Evolutionary conservation across 2,888 invertebrate species (phyloP).

Genomic region (Yponomeuta malinellus): DNA sequence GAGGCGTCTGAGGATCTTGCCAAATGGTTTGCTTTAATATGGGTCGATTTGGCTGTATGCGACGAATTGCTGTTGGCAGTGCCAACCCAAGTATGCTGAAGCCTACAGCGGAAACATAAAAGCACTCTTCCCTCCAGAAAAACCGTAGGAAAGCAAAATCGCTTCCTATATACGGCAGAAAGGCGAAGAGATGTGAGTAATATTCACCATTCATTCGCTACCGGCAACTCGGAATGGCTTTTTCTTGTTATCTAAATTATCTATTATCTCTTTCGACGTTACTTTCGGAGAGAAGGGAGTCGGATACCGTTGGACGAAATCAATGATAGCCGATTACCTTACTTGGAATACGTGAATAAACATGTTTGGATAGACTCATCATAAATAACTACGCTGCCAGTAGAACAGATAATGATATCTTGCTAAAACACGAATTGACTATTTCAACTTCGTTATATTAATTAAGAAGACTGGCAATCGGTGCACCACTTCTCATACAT

Average conservation of each 20-base stretch:
- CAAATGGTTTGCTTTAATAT: slow-evolving; percentile 66
- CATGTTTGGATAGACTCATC: not conserved
- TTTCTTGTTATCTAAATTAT: slow-evolving; percentile 65
- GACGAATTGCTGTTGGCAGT: slow-evolving; percentile 42
- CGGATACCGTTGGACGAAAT: slow-evolving; percentile 5
- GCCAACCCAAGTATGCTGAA: slow-evolving; percentile 25
- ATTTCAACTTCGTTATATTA: slow-evolving; percentile 7
- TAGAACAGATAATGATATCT: slow-evolving; percentile 1
- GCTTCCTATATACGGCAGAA: slow-evolving; percentile 23
- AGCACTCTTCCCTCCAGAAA: slow-evolving; percentile 19
- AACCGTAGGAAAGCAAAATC: slow-evolving; percentile 20
- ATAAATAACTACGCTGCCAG: not conserved
- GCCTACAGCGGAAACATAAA: slow-evolving; percentile 46
- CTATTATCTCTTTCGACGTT: slow-evolving; percentile 38
- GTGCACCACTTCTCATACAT: slow-evolving; percentile 14
- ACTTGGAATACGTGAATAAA: not conserved
- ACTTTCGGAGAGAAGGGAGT: slow-evolving; percentile 20
- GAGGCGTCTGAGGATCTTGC: slow-evolving; percentile 45
- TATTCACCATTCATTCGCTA: slow-evolving; percentile 47
- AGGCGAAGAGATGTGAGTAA: slow-evolving; percentile 38
- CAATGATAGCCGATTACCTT: slow-evolving; percentile 2
- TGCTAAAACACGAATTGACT: not conserved
- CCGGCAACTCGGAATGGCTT: slow-evolving; percentile 40
- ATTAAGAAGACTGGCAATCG: slow-evolving; percentile 3
- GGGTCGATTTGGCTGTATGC: slow-evolving; percentile 37